Percentiles rank a stretch among this genome's conserved stretches.
phyloP scores from a whole-genome alignment of 35 echinoderm and acorn worm species.

The Stichopus chloronotus region DNA sequence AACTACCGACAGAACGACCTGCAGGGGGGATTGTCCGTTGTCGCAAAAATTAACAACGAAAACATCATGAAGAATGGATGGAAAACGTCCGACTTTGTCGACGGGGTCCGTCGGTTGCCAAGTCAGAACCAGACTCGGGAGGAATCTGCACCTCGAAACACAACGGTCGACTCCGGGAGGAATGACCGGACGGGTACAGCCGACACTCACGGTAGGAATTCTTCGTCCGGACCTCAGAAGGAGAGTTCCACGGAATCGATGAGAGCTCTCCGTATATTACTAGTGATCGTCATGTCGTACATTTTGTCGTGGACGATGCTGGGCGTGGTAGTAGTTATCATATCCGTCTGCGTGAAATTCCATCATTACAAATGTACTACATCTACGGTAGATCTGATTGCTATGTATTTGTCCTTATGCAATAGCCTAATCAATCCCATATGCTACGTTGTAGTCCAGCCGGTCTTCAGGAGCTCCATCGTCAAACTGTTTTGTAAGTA shows the following conservation, averaged over 20 bases:
- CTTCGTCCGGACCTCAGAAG: background rate
- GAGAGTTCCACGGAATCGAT: conserved; percentile 13
- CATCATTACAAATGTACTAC: background rate
- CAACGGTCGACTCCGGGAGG: background rate
- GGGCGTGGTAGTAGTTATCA: background rate
- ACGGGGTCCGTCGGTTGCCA: background rate
- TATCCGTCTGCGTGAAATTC: background rate
- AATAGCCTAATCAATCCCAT: conserved; percentile 31
- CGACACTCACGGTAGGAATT: too few relatives aligned
- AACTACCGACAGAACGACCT: background rate
- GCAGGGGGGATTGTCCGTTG: background rate
- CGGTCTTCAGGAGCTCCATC: background rate
- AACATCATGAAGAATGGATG: conserved; percentile 12
- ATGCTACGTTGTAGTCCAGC: conserved; percentile 23
- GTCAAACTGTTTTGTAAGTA: conserved; percentile 18
- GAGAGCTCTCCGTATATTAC: conserved; percentile 14
- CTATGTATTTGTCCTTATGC: background rate
- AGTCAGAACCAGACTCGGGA: background rate
- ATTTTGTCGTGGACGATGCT: conserved; percentile 44
- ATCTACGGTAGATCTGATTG: conserved; percentile 13
- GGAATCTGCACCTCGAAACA: background rate
- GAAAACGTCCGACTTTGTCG: background rate
- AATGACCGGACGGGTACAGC: background rate
- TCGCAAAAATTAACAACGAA: background rate
- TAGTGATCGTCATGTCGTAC: conserved; percentile 6